These are phyloP conservation scores for Origma solitaria DNA, from an alignment of 2,113 vertebrate species.

Conservation along the genomic window DNA sequence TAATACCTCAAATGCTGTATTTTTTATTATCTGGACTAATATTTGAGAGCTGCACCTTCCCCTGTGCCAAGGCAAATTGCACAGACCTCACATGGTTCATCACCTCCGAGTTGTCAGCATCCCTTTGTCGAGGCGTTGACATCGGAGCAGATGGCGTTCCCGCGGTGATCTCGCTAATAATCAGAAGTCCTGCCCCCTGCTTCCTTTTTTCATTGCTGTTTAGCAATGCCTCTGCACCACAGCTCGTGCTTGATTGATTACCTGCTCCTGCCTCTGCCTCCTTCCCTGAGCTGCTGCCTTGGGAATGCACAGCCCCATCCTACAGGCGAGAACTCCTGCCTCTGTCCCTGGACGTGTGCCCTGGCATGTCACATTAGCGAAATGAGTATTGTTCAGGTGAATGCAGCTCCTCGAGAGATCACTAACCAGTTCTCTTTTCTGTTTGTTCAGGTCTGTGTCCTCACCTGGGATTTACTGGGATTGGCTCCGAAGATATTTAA, in stretches of 20 bases:
- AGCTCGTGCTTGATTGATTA: constrained; percentile 10
- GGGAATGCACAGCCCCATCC: neutral
- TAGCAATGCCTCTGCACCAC: neutral
- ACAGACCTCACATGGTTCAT: neutral
- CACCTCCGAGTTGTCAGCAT: neutral
- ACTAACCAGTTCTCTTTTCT: neutral
- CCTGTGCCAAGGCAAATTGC: neutral
- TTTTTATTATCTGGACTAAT: neutral
- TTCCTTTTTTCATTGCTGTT: neutral
- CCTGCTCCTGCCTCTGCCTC: constrained; percentile 7
- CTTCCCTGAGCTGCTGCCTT: neutral
- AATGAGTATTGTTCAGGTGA: neutral
- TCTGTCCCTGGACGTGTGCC: neutral
- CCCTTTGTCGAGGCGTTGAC: neutral
- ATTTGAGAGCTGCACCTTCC: neutral
- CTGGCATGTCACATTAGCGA: neutral
- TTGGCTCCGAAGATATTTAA: neutral
- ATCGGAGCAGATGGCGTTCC: constrained; percentile 40
- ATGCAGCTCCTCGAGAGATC: neutral
- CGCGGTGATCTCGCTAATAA: neutral
- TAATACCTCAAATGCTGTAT: neutral
- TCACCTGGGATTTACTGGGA: neutral
- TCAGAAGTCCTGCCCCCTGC: constrained; percentile 20
- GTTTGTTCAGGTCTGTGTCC: neutral
- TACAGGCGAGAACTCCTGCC: neutral